Evolutionary conservation across 2,113 vertebrate genomes (phyloP).

Genomic region (Peromyscus californicus): DNA sequence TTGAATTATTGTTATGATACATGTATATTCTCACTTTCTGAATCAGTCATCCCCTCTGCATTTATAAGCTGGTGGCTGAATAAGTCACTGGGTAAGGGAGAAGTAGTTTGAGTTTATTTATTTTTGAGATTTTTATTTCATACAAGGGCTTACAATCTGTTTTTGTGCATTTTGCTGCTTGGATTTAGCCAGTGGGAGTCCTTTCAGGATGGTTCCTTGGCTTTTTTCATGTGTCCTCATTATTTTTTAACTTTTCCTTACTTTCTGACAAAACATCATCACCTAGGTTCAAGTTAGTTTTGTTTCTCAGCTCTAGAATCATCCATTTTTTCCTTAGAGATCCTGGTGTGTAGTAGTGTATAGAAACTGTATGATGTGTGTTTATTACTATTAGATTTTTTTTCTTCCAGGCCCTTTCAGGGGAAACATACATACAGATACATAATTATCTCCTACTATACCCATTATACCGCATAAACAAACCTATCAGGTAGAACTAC

Average conservation of each 20-base stretch:
- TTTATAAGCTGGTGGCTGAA: background rate
- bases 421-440: background rate
- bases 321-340: background rate
- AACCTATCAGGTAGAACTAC: background rate
- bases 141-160: background rate
- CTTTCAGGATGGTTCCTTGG: background rate
- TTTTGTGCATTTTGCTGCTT: constrained; percentile 19
- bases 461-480: background rate
- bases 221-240: constrained; percentile 11
- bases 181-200: background rate
- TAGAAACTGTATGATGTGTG: background rate
- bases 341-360: background rate
- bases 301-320: background rate
- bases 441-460: background rate
- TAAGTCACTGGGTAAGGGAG: background rate
- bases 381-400: constrained; percentile 42
- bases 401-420: constrained; percentile 30
- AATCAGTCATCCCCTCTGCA: background rate
- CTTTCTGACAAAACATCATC: background rate
- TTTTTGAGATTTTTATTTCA: constrained; percentile 48
- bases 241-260: constrained; percentile 27
- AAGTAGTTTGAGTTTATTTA: constrained; percentile 17
- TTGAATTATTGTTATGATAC: background rate
- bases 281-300: constrained; percentile 7
- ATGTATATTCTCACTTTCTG: background rate